Evolutionary conservation across 2,888 invertebrate genomes (phyloP), one percentile per base, ranked within the genome.

Genomic region (Chloroclysta siterata): DNA sequence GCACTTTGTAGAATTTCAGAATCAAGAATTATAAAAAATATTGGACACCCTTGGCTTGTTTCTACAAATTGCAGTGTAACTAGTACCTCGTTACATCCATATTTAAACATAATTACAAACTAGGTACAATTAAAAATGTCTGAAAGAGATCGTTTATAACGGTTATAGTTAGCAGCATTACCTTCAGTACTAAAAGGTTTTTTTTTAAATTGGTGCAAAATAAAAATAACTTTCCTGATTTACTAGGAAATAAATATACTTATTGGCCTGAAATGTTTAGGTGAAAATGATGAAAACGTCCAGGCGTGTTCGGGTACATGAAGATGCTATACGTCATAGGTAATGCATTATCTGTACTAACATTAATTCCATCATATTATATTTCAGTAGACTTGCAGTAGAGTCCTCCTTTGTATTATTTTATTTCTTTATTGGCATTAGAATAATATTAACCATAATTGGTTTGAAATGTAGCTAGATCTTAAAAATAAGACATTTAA

Each of bases 321-420:
- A 92, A 89, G 92, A 92, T 88, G 92, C 91, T 84, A 91, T 92
- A 82, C 91, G 90, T 82, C 91, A 92, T 92, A 92, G 92, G 92
- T 92, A 92, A 92, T 88, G 85, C 71, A 70, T 62, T 60, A 68
- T 66, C 66, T 83, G 84, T 83, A 79, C 72, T 76, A 75, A 52
- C 77, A 81, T 80, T 84, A 73, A 79, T 79, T 83, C 50, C 80
- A 66, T 53, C 59, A 68, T 66, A 36, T 39, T 8, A 33, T 33
- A 66, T 65, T 65, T 72, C 54, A 48, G 70, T 72, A 70, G 72
- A 51, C 53, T 57, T 53, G 60, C 52, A 47, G 71, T 71, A 71
- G 71, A 69, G 65, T 69, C 68, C 61, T 69, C 61, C 56, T 60
- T 67, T 66, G n/a, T 48, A 48, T 50, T 48, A 22, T 55, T 66